Evolutionary conservation across 2,113 vertebrate species (phyloP).

Genomic region (Colius striatus): DNA sequence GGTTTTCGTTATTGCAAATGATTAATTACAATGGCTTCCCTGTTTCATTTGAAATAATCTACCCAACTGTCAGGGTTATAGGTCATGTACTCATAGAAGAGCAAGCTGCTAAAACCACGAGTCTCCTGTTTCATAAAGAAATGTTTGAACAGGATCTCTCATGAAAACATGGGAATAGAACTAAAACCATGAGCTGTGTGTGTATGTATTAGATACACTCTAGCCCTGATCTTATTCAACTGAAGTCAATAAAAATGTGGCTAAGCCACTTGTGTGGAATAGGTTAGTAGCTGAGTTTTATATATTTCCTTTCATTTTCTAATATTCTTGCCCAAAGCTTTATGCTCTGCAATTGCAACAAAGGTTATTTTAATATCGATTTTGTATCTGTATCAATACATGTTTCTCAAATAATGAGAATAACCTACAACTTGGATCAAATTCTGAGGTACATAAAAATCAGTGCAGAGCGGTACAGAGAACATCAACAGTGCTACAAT

Average conservation of each 20-base stretch:
- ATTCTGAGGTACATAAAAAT: background rate
- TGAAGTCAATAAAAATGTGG: background rate
- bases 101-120: background rate
- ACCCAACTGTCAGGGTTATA: background rate
- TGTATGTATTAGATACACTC: background rate
- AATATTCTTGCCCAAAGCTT: background rate
- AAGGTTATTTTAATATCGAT: background rate
- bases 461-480: background rate
- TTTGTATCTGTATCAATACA: background rate
- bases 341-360: background rate
- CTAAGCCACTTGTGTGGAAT: background rate
- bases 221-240: background rate
- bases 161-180: background rate
- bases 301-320: background rate
- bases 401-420: background rate
- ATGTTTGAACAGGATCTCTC: background rate
- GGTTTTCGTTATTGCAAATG: background rate
- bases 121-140: background rate
- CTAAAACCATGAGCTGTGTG: background rate
- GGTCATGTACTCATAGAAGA: background rate
- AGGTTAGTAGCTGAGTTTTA: background rate
- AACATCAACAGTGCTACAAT: rapidly evolving
- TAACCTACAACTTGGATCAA: background rate
- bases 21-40: background rate
- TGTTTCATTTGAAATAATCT: background rate